These are phyloP conservation scores for Tricholauxania praeusta DNA, from an alignment of 2,888 invertebrate species.

Conservation along the genomic window DNA sequence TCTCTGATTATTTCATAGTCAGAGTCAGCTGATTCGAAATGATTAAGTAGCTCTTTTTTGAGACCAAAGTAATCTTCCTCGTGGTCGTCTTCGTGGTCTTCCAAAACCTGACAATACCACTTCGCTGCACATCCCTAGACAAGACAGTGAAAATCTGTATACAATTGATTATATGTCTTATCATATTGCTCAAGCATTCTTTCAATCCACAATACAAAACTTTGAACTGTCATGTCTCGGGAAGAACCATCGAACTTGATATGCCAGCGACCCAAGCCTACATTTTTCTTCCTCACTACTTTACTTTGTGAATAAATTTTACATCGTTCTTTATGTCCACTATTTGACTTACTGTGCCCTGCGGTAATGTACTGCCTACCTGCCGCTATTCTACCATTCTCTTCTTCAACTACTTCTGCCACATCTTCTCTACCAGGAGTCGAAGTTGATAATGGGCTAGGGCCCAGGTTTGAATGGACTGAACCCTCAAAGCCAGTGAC, in stretches of 20 bases:
- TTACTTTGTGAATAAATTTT: neutral
- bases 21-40: constrained; percentile 24
- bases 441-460: too few species aligned
- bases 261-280: constrained; percentile 16
- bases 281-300: neutral
- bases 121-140: constrained; percentile 25
- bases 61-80: constrained; percentile 24
- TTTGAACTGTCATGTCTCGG: constrained; percentile 23
- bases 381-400: too few species aligned
- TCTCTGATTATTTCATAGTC: constrained; percentile 35
- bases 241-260: constrained; percentile 19
- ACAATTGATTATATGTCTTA: constrained; percentile 23
- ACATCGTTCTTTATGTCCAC: too few species aligned
- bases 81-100: constrained; percentile 21
- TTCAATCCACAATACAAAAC: too few species aligned
- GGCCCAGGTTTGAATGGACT: too few species aligned
- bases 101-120: constrained; percentile 38
- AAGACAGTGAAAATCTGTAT: constrained; percentile 30
- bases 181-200: too few species aligned
- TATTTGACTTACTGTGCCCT: too few species aligned
- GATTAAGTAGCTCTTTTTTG: constrained; percentile 14
- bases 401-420: too few species aligned
- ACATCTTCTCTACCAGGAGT: too few species aligned
- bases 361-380: too few species aligned
- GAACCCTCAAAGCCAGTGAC: too few species aligned